Base-by-base conservation (phyloP, 1,140 invertebrate species). In the Musca domestica region DNA sequence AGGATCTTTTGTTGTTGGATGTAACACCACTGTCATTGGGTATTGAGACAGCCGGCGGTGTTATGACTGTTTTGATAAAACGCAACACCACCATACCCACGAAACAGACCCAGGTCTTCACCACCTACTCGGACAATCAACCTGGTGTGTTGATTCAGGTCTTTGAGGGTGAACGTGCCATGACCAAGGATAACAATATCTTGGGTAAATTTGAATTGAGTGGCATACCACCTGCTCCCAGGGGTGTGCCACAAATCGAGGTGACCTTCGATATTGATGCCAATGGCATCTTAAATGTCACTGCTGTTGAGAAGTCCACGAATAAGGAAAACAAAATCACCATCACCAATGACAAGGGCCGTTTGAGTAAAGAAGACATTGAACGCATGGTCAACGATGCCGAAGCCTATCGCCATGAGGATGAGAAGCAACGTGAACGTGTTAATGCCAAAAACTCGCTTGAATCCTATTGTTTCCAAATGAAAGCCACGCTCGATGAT, bases 271-370 rank as follows among this genome's bases (percentile, higher is more conserved):
- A 95, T 80, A 93, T 95, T 69, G 93, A 95, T 76, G 92, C 92
- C 41, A 94, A 95, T 77, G 92, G 93, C 77, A 93, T 93, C 73
- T 82, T 94, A 34, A 94, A 94, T 74, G 94, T 96, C 1, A 92
- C 92, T 1, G 95, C 94, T 3, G 84, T 91, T 7, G 95, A 96
- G 81, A 95, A 91, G 83, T 95, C 90, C 0, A 98, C 96, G 56
- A 95, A 95, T 73, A 96, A 96, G 81, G 93, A 95, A 76, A 98
- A 98, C 82, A 96, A 97, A 82, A 98, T 98, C 81, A 97, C 95
- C 15, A 98, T 98, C 73, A 98, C 94, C 74, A 98, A 98, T 76
- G 96, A 98, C 83, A 98, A 98, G 83, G 95, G 96, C 61, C 91
- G 96, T 70, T 87, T 98, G 0, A 92, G 89, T 77, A 98, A 98